Conservation (phyloP, 2,797 vertebrate species). For the Spheniscus humboldti region DNA sequence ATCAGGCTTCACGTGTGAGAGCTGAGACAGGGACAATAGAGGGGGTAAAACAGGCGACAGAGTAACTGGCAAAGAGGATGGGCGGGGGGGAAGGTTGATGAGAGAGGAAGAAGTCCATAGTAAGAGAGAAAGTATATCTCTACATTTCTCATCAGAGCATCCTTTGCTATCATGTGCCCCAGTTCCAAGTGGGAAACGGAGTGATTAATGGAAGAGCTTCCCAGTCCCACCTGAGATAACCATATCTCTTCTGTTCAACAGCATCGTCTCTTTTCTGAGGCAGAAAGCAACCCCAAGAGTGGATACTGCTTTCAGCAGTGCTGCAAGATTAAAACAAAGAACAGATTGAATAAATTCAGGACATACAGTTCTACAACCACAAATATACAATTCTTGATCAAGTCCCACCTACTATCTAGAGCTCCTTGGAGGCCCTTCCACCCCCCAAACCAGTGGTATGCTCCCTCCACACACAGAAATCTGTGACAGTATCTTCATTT, state of each 20-base stretch:
- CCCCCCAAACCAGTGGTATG: fast-evolving
- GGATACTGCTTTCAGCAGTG: background rate
- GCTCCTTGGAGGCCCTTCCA: background rate
- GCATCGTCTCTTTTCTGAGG: background rate
- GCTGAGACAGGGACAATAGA: background rate
- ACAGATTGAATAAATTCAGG: background rate
- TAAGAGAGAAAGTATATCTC: background rate
- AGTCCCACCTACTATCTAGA: background rate
- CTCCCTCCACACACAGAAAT: background rate
- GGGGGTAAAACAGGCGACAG: background rate
- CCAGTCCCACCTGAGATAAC: background rate
- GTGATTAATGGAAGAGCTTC: background rate
- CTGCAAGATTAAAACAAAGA: background rate
- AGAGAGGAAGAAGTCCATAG: background rate
- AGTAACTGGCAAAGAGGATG: background rate
- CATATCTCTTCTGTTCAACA: background rate
- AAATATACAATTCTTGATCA: background rate
- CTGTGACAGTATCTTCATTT: background rate
- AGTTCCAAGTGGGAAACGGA: background rate
- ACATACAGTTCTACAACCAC: background rate
- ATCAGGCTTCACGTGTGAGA: background rate
- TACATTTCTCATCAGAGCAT: background rate
- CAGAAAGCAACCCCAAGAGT: background rate
- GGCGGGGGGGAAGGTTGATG: background rate
- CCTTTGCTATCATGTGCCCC: background rate